Percentiles rank a stretch among this genome's conserved stretches.
Evolutionary conservation across 92 coral and sea anemone genomes (phyloP).

Genomic region (Zoanthus solanderi): DNA sequence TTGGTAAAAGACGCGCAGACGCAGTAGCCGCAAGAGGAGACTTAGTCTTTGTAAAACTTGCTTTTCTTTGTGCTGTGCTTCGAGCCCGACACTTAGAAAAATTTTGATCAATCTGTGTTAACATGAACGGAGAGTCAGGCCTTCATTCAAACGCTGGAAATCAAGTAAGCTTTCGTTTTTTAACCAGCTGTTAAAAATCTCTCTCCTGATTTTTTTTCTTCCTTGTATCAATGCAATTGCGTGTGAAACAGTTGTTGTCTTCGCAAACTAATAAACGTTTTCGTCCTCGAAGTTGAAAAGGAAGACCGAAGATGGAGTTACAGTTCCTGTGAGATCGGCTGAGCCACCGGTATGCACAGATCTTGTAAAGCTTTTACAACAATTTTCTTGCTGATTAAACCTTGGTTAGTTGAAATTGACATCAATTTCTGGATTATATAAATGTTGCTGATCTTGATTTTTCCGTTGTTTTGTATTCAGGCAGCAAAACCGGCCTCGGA

Average conservation of each 20-base stretch:
- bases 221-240: conserved; percentile 14
- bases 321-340: conserved; percentile 45
- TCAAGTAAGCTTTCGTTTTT: conserved; percentile 65
- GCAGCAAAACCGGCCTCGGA: conserved; percentile 30
- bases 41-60: conserved; percentile 74
- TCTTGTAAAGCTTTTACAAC: neutral
- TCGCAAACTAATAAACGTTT: neutral
- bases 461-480: conserved; percentile 30
- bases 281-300: conserved; percentile 68
- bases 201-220: conserved; percentile 27
- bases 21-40: conserved; percentile 82
- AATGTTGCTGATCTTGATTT: neutral
- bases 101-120: conserved; percentile 69
- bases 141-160: conserved; percentile 48
- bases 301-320: conserved; percentile 68
- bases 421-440: neutral
- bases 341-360: conserved; percentile 70
- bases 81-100: conserved; percentile 98
- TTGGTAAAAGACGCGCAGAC: conserved; percentile 84
- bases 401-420: neutral
- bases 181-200: conserved; percentile 9
- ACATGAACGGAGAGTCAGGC: conserved; percentile 86
- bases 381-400: neutral
- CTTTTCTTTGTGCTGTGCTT: conserved; percentile 80
- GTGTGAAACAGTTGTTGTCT: conserved; percentile 18